Evolutionary conservation across 2,113 vertebrate genomes (phyloP), one percentile per base, ranked within the genome.

Genomic region (Silurus asotus): DNA sequence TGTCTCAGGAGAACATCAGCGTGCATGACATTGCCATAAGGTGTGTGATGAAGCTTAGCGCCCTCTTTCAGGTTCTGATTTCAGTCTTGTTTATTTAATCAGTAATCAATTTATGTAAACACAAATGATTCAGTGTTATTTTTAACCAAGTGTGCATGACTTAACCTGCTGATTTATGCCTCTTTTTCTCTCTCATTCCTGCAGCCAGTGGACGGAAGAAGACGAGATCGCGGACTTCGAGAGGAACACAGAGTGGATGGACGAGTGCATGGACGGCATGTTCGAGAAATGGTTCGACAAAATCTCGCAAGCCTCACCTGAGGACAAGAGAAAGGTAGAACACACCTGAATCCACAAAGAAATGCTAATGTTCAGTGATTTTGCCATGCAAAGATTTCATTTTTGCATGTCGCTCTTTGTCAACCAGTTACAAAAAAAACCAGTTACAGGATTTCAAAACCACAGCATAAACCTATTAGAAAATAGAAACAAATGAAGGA

Each of bases 211-310:
- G 97, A 98, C 96, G 8, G 97, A 99, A 93, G 97, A 99, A 90
- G 98, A 99, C 87, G 98, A 99, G 93, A 96, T 98, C 37, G 93
- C 96, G 53, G 97, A 98, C 93, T 98, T 98, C 90, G 97, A 97
- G 93, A 96, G 97, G 93, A 99, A 98, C 91, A 96, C 95, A 58
- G 97, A 98, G 88, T 99, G 98, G 98, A 97, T 99, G 97, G 97
- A 99, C 53, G 98, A 99, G 92, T 99, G 97, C 85, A 96, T 97
- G 93, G 97, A 99, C 55, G 95, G 97, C 49, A 97, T 97, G 96
- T 99, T 99, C 93, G 97, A 99, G 93, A 95, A 96, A 91, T 99
- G 98, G 98, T 99, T 97, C 88, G 97, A 99, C 92, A 99, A 98
- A 94, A 98, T 99, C 56, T 93, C 96, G 83, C 97, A 97, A 90